A percentile compares a stretch with the other conserved stretches of the same genome.
Conservation (phyloP, 2,113 vertebrate species). For the Gracilinanus agilis region DNA sequence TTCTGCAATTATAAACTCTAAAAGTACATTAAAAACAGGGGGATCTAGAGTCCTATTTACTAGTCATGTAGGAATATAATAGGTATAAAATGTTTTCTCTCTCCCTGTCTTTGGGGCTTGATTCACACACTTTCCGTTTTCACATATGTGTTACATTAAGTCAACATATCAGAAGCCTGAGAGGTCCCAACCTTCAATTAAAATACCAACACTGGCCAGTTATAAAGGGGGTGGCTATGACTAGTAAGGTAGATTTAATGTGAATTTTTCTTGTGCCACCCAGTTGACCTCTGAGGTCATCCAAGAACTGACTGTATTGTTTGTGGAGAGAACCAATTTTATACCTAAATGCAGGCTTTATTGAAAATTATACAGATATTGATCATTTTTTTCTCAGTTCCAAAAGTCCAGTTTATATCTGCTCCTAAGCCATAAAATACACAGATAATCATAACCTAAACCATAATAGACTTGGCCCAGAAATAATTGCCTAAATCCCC, state of each 20-base stretch:
- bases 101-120: background rate
- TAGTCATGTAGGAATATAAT: background rate
- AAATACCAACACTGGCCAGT: background rate
- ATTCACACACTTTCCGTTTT: background rate
- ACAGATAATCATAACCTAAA: background rate
- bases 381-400: background rate
- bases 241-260: background rate
- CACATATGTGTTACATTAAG: background rate
- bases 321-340: background rate
- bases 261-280: background rate
- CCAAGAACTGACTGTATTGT: background rate
- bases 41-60: background rate
- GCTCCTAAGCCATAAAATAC: background rate
- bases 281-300: background rate
- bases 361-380: background rate
- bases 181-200: background rate
- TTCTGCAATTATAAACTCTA: background rate
- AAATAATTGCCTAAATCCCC: background rate
- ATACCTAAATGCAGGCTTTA: background rate
- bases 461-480: background rate
- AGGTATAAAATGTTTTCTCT: background rate
- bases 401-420: background rate
- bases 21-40: background rate
- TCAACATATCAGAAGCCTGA: background rate
- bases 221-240: background rate